Conservation (phyloP, 2,113 vertebrate genomes). For the Lynx canadensis region DNA sequence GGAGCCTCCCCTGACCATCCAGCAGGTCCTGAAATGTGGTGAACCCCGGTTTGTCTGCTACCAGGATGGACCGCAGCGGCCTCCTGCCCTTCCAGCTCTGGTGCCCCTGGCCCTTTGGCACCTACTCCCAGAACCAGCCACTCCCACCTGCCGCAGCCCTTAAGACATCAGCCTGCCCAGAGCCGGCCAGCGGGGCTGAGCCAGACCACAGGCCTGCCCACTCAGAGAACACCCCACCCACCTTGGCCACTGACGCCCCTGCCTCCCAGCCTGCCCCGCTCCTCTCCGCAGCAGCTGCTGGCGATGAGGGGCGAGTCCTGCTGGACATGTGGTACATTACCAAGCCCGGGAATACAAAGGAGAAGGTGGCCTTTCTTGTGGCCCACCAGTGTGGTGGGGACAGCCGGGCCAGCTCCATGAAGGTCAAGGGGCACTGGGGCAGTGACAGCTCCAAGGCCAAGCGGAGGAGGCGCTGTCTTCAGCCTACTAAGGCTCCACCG, state of each 20-base stretch:
- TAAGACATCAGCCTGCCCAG: conserved; percentile 82
- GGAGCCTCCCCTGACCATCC: not conserved
- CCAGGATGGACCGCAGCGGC: conserved; percentile 92
- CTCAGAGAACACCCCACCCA: conserved; percentile 91
- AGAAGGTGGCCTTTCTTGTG: conserved; percentile 98
- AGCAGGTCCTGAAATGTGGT: conserved; percentile 38
- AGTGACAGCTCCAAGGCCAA: conserved; percentile 95
- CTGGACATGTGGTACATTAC: conserved; percentile 98
- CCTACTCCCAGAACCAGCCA: conserved; percentile 93
- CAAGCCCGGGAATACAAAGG: conserved; percentile 97
- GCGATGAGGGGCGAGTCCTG: conserved; percentile 93
- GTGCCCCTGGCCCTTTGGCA: conserved; percentile 95
- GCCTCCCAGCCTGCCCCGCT: conserved; percentile 73
- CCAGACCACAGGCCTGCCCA: conserved; percentile 80
- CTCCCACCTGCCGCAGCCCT: conserved; percentile 5
- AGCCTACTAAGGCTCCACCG: conserved; percentile 84
- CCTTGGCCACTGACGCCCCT: conserved; percentile 51
- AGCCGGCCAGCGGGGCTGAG: conserved; percentile 74
- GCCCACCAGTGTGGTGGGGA: conserved; percentile 93
- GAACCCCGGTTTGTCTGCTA: not conserved
- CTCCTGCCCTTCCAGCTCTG: conserved; percentile 95
- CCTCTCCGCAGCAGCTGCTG: conserved; percentile 67
- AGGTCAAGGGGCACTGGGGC: conserved; percentile 96
- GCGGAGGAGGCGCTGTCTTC: conserved; percentile 92
- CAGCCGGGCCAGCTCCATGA: conserved; percentile 91